Base-by-base conservation (phyloP, 2,888 invertebrate genomes). In the Muscina levida region DNA sequence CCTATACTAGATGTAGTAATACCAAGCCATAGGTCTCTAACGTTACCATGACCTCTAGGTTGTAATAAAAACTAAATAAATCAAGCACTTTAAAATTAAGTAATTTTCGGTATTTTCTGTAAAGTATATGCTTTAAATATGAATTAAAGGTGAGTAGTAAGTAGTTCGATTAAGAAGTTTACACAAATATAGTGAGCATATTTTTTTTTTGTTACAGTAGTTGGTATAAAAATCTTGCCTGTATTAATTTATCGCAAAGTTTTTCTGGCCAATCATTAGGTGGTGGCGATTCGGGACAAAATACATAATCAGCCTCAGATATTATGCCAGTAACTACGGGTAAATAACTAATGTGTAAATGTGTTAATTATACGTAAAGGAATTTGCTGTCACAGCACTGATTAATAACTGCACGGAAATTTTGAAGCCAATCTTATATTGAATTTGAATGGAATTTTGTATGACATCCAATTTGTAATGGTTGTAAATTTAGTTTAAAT, bases 301-400 rank as follows among this genome's bases (percentile, higher is more conserved):
- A 99, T 87, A 99, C 97, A 94, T 95, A 99, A 93, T 99, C 99
- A 86, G 99, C 99, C 93, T 99, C 99, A 85, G 97, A 95, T 87
- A 98, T 95, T 92, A 99, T 93, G 89, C 97, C 98, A 89, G 97
- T 96, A 88, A 98, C 98, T 91, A 99, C 93, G 87, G 98, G 97
- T 92, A 99, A 94, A 93, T 99, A 99, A 93, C 98, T 98, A 86
- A 85, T 84, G 84, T 84, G 84, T 53, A 79, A 79, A 82, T 24
- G 51, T 72, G 72, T 73, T 76, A 79, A 70, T 44, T 75, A 72
- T 70, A 76, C 76, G 56, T 56, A 37, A 74, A 73, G 70, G 24
- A 15, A 48, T 59, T 59, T 11, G 37, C n/a, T 46, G n/a, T 48
- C 24, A 11, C 62, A 57, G 15, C n/a, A n/a, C n/a, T 42, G 13